A percentile compares a stretch with the other conserved stretches of the same genome.
These are phyloP conservation scores for Procavia capensis DNA, from an alignment of 2,113 vertebrate species.

Conservation along the genomic window DNA sequence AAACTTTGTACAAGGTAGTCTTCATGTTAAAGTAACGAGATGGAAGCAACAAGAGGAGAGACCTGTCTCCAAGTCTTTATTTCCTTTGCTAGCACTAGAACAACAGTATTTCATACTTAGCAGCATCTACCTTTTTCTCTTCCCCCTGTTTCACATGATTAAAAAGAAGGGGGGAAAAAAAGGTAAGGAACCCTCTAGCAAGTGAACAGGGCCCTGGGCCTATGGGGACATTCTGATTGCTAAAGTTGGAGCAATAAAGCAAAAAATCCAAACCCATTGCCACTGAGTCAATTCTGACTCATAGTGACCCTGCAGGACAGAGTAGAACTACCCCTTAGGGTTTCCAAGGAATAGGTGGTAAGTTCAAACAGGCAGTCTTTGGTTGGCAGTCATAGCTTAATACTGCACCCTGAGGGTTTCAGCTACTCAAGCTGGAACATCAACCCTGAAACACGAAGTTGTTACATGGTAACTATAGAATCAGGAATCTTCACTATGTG, in stretches of 20 bases:
- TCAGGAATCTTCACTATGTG: background rate
- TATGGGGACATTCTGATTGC: background rate
- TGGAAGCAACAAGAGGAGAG: background rate
- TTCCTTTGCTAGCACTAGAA: slow-evolving; percentile 9
- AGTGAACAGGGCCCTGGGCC: background rate
- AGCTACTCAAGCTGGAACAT: background rate
- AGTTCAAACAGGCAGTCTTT: too few relatives aligned
- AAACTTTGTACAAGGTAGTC: background rate
- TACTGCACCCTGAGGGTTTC: too few relatives aligned
- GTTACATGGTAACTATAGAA: background rate
- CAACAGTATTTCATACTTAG: background rate
- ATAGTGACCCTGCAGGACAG: too few relatives aligned
- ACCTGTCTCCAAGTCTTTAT: background rate
- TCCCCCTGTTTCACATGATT: background rate
- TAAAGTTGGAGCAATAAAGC: background rate
- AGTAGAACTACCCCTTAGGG: too few relatives aligned
- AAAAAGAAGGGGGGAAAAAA: background rate
- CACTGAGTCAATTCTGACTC: too few relatives aligned
- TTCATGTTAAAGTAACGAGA: background rate
- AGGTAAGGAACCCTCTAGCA: background rate
- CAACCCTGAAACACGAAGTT: background rate
- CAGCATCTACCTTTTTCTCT: background rate
- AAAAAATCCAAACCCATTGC: too few relatives aligned
- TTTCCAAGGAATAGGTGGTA: too few relatives aligned
- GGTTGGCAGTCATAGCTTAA: too few relatives aligned